phyloP scores from a whole-genome alignment of 2,113 vertebrate species.

The Onychostruthus taczanowskii region DNA sequence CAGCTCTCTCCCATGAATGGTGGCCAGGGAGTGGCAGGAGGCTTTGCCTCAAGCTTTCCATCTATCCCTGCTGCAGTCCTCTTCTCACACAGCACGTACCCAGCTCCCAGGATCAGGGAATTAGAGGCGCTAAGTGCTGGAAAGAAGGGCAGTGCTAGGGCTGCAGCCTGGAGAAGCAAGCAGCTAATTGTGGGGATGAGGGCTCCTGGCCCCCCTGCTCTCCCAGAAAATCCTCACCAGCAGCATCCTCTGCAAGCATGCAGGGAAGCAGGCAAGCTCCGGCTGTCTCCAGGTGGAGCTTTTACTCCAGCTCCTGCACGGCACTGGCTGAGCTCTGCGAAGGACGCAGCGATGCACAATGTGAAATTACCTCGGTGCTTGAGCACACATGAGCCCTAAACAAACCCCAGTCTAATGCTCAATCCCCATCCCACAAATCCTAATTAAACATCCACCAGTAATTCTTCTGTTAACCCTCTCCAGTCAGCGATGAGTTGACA shows the following conservation, averaged over 20 bases:
- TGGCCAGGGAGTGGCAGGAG: neutral
- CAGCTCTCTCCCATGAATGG: neutral
- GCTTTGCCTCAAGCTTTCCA: neutral
- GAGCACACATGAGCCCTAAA: conserved; percentile 42
- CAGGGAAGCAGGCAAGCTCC: neutral
- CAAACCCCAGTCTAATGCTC: conserved; percentile 25
- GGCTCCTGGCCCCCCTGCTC: neutral
- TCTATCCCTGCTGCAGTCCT: neutral
- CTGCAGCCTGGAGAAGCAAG: neutral
- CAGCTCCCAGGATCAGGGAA: accelerated
- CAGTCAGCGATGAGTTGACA: neutral
- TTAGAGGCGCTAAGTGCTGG: neutral
- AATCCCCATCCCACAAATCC: conserved; percentile 42
- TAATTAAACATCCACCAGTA: conserved; percentile 48
- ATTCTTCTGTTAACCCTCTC: conserved; percentile 46
- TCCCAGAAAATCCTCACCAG: neutral
- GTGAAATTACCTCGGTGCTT: neutral
- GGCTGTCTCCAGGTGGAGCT: conserved; percentile 70
- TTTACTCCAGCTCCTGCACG: conserved; percentile 56
- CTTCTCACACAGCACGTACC: accelerated
- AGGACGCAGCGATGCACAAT: neutral
- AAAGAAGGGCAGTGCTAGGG: neutral
- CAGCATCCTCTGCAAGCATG: neutral
- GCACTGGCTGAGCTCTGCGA: neutral
- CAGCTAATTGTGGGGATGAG: neutral